Conservation (phyloP, 2,797 vertebrate genomes). For the Protosalanx chinensis region DNA sequence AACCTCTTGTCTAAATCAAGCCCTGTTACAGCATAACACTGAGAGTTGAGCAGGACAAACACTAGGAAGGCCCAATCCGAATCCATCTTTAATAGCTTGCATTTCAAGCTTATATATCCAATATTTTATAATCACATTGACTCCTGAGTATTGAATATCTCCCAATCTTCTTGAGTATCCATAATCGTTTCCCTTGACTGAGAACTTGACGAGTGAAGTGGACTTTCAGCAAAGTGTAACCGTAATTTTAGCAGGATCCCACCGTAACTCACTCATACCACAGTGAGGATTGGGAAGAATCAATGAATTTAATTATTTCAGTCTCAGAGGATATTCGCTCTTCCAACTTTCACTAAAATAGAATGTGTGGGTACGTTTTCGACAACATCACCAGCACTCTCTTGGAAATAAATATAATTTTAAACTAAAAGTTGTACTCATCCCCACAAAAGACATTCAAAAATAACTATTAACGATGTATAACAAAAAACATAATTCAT, state of each 20-base stretch:
- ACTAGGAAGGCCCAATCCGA: too few relatives aligned
- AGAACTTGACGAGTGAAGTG: slow-evolving; percentile 47
- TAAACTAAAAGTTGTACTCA: background rate
- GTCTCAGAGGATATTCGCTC: slow-evolving; percentile 58
- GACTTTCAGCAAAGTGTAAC: slow-evolving; percentile 53
- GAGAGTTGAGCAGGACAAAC: too few relatives aligned
- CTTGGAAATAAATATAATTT: background rate
- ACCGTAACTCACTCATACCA: slow-evolving; percentile 41
- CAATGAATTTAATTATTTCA: slow-evolving; percentile 67
- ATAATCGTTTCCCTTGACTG: background rate
- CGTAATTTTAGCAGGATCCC: slow-evolving; percentile 56
- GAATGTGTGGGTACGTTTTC: slow-evolving; percentile 50
- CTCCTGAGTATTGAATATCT: background rate
- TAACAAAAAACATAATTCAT: background rate
- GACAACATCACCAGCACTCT: slow-evolving; percentile 26
- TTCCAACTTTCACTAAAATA: slow-evolving; percentile 66
- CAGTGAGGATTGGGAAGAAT: slow-evolving; percentile 59
- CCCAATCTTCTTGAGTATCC: background rate
- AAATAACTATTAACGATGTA: background rate
- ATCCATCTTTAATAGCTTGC: too few relatives aligned
- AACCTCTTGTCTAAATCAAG: slow-evolving; percentile 7
- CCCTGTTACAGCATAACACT: background rate
- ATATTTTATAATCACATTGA: background rate
- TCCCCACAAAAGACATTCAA: background rate
- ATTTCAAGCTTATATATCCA: background rate